Conservation (phyloP, 2,113 vertebrate genomes). For the Prunella fulvescens region DNA sequence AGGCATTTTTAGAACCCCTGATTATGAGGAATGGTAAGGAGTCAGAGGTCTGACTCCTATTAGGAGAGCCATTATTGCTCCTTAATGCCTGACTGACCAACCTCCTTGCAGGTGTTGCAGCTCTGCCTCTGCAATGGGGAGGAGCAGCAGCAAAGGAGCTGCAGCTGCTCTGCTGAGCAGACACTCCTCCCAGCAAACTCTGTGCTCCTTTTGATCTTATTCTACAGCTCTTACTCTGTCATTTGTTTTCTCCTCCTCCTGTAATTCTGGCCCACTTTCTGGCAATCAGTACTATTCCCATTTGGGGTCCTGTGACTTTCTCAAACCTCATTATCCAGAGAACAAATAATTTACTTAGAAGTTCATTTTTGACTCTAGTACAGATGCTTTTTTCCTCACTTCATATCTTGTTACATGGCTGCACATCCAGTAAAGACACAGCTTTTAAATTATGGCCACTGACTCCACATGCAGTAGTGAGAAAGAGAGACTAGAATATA, state of each 20-base stretch:
- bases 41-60: background rate
- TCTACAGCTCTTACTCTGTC: background rate
- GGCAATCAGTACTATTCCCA: background rate
- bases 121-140: background rate
- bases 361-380: background rate
- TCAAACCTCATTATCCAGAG: background rate
- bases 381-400: background rate
- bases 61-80: background rate
- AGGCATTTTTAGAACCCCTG: background rate
- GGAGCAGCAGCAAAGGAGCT: background rate
- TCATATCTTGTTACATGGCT: background rate
- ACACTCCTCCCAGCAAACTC: background rate
- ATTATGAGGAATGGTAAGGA: background rate
- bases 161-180: background rate
- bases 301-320: background rate
- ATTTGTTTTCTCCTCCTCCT: background rate
- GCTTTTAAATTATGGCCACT: background rate
- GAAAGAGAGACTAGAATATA: background rate
- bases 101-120: background rate
- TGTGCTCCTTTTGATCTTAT: background rate
- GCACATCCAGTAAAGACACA: background rate
- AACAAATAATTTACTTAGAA: background rate
- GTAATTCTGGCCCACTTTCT: background rate
- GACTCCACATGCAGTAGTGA: background rate
- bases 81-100: background rate